Evolutionary conservation across 2,797 vertebrate species (phyloP), one percentile per base, ranked within the genome.

Genomic region (Hypotaenidia okinawae): DNA sequence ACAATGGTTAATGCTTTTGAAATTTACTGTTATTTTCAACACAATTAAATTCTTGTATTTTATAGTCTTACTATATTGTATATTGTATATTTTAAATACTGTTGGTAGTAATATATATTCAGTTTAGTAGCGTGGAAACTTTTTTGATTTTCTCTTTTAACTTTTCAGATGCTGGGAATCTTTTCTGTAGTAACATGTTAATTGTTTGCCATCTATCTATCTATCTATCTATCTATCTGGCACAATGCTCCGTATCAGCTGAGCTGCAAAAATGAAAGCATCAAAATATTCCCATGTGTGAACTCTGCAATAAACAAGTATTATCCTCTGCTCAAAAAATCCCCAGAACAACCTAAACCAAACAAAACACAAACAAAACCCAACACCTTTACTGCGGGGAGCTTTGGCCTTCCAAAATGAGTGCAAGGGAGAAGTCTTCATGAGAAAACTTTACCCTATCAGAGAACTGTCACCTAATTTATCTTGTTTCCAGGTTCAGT

Each of bases 191-290:
- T 57, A 88, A 66, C 51, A 92, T 39, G 68, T 90, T 92, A 76
- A 85, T 63, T 93, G 41, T 84, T 84, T 96, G 62, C 69, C 51
- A 91, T 35, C 49, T 66, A 79, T 74, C 62, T 12, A n/a, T 75
- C 22, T 47, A 45, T 37, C 37, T 47, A 45, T 11, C 37, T 45
- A 45, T 45, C 18, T 45, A 15, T 27, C 54, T 66, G 91, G 73
- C 93, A 94, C 91, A 27, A 79, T 0, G 8, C 83, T 76, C 54
- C 35, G 73, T 80, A 93, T 94, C 66, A 93, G 45, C 73, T 88
- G 41, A 88, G 62, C 80, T 76, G 55, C 81, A 88, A 90, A 93
- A 90, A 94, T 45, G 7, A n/a, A 95, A 78, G 67, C 41, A 93
- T 90, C 90, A 93, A 84, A 93, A 84, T 88, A 95, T 62, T 61